Percentiles rank a stretch among this genome's conserved stretches.
These are phyloP conservation scores for Ciconia stormi DNA, from an alignment of 2,113 vertebrate species.

Conservation along the genomic window DNA sequence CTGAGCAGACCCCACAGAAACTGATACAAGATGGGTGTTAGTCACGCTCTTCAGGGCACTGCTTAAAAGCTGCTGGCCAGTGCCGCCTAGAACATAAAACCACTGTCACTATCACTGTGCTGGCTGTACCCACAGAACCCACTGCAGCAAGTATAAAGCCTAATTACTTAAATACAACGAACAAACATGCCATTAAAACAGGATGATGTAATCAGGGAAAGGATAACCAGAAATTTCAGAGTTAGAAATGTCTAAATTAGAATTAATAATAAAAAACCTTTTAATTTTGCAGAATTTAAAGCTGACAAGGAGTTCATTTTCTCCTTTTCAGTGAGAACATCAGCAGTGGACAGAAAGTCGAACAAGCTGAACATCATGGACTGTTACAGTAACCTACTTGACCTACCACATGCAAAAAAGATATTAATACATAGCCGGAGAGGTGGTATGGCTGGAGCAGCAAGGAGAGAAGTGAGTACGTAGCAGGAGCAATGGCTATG, in stretches of 20 bases:
- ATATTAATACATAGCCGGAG: background rate
- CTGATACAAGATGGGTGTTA: background rate
- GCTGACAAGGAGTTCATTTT: background rate
- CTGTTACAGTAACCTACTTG: background rate
- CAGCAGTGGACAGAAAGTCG: background rate
- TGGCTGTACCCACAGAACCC: background rate
- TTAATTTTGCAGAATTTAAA: background rate
- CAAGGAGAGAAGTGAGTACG: background rate
- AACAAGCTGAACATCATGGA: background rate
- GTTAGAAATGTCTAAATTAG: background rate
- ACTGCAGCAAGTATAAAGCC: background rate
- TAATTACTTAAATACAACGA: background rate
- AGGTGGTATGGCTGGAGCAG: background rate
- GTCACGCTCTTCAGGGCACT: background rate
- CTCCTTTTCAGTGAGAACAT: background rate
- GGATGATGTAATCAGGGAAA: background rate
- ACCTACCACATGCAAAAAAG: background rate
- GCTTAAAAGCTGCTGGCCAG: background rate
- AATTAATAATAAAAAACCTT: background rate
- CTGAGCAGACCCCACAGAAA: background rate
- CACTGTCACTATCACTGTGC: background rate
- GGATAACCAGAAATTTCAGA: background rate
- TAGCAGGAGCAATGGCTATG: background rate
- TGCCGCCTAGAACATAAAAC: background rate
- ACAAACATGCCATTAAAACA: background rate